Conservation (phyloP, 2,797 vertebrate genomes). For the Odontamblyopus rebecca region DNA sequence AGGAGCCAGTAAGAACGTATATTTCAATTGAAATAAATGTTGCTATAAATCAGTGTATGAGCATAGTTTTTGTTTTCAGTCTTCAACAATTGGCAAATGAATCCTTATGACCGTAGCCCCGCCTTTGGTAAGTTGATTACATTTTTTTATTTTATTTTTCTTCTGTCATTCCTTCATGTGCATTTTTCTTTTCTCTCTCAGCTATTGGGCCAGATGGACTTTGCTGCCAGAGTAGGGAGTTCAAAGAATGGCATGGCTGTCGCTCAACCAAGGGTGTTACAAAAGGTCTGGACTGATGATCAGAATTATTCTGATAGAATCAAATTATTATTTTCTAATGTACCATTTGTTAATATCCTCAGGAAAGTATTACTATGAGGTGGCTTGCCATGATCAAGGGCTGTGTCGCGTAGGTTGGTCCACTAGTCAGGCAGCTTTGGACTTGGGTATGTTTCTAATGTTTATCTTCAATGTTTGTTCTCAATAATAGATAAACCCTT, state of each 20-base stretch:
- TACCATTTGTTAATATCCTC: constrained; percentile 12
- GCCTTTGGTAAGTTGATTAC: constrained; percentile 88
- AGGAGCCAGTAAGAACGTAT: constrained; percentile 79
- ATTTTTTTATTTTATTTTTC: background rate
- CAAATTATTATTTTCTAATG: background rate
- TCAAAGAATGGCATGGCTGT: constrained; percentile 99
- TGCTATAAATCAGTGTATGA: background rate
- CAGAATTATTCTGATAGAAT: background rate
- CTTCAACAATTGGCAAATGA: constrained; percentile 99
- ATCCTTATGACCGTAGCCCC: constrained; percentile 93
- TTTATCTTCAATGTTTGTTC: background rate
- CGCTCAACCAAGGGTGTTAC: constrained; percentile 89
- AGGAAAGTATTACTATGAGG: constrained; percentile 95
- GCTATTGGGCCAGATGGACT: constrained; percentile 93
- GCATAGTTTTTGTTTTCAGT: constrained; percentile 72
- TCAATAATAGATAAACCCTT: background rate
- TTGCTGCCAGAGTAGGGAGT: constrained; percentile 96
- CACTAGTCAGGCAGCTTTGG: constrained; percentile 88
- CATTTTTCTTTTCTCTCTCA: constrained; percentile 53
- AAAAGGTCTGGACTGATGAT: constrained; percentile 80
- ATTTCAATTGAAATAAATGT: background rate
- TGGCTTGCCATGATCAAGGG: constrained; percentile 93
- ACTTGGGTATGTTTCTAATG: constrained; percentile 82
- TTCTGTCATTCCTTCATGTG: background rate
- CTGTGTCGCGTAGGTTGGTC: constrained; percentile 96